Base-by-base conservation (phyloP, 2,888 invertebrate genomes). In the Ctena decussata region DNA sequence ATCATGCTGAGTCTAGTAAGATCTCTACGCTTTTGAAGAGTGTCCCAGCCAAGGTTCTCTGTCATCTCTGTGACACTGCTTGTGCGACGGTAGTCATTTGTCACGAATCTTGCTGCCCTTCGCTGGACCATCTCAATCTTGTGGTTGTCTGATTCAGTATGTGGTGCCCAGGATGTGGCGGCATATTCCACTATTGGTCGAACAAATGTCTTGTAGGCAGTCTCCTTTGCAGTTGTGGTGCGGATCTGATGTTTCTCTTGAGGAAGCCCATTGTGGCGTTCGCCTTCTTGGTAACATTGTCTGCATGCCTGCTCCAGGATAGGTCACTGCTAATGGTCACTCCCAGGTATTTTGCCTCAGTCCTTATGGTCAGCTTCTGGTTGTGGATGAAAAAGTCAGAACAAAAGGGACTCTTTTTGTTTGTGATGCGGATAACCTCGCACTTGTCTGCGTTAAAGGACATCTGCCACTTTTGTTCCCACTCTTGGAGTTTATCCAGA, bases 161-260 rank as follows among this genome's bases (percentile, higher is more conserved):
- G 18, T 18, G 35, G 65, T 18, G 15, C 65, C 65, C 65, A 65
- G 35, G 32, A 35, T 65, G 65, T 35, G 35, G 65, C 3, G 35
- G 65, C 65, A 18, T 65, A 65, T 35, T 65, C 65, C 65, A 65
- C 32, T 65, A 35, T 65, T 18, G 35, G 35, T 1, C 32, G 3
- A 11, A 35, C 35, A 21, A 65, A 65, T 32, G 65, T 65, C 35
- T 65, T 65, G 65, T 65, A 65, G 65, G 65, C 35, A 65, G 65
- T 65, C 32, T 35, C 35, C 65, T 65, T 65, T 65, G 65, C 65
- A 65, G 32, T 65, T 65, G 11, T 18, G 65, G 35, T 35, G 65
- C 65, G 35, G 65, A 35, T 65, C 65, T 65, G 11, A 65, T 65
- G 65, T 65, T 65, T 21, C 65, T 65, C 65, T 65, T 65, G 65